Percentiles rank a stretch among this genome's conserved stretches.
Conservation (phyloP, 2,888 invertebrate species). For the Pristionchus maxplancki region DNA sequence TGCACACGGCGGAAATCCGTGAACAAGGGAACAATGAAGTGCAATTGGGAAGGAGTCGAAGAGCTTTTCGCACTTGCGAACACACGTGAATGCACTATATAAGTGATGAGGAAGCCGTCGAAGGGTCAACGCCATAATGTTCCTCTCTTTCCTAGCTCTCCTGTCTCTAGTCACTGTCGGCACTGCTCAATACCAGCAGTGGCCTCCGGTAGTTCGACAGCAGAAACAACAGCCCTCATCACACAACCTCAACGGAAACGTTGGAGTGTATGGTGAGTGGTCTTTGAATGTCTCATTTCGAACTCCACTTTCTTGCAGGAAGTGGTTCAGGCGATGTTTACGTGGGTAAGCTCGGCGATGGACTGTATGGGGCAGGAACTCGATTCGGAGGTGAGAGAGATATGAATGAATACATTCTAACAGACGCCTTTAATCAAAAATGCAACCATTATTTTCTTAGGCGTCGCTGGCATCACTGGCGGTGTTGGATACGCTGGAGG, state of each 20-base stretch:
- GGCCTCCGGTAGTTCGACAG: neutral
- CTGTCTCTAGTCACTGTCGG: neutral
- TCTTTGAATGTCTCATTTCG: neutral
- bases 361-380: neutral
- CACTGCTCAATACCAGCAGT: neutral
- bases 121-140: neutral
- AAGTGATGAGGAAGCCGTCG: neutral
- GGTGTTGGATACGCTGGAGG: neutral
- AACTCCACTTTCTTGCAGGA: neutral
- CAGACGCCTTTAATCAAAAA: neutral
- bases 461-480: neutral
- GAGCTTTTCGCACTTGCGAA: slow-evolving; percentile 34
- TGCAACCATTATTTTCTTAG: neutral
- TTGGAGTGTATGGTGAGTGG: neutral
- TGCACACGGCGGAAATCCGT: neutral
- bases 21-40: neutral
- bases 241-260: neutral
- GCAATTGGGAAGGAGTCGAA: neutral
- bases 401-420: no score
- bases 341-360: neutral
- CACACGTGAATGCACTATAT: neutral
- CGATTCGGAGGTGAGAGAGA: neutral
- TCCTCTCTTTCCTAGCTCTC: neutral
- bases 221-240: neutral
- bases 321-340: neutral